phyloP scores from a whole-genome alignment of 2,888 invertebrate species.

The Limenitis camilla region DNA sequence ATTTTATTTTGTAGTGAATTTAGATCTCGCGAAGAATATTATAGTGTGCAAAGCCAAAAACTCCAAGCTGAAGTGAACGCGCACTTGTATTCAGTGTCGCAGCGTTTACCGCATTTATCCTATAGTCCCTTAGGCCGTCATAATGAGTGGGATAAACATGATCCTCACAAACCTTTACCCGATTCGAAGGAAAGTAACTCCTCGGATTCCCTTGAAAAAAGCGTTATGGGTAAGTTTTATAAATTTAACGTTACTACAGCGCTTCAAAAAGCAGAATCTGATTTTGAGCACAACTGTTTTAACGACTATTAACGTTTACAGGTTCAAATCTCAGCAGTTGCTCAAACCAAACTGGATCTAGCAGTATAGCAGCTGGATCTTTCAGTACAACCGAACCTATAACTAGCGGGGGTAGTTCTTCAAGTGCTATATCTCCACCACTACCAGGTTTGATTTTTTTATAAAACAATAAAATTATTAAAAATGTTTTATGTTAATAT shows the following conservation, averaged over 20 bases:
- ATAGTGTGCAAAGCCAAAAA: conserved; percentile 67
- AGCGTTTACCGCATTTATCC: conserved; percentile 70
- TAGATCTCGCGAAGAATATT: conserved; percentile 67
- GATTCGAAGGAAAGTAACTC: conserved; percentile 71
- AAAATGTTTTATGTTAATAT: no score
- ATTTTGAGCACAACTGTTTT: neutral
- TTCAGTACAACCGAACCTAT: conserved; percentile 68
- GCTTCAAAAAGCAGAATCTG: neutral
- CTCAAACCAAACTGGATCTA: conserved; percentile 68
- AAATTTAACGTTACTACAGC: no score
- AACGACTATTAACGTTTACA: conserved; percentile 32
- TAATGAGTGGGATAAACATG: conserved; percentile 70
- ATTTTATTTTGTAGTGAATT: conserved; percentile 52
- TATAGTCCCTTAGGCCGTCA: conserved; percentile 67
- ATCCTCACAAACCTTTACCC: conserved; percentile 60
- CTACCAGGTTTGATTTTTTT: conserved; percentile 48
- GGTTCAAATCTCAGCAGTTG: conserved; percentile 71
- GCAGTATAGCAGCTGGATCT: conserved; percentile 66
- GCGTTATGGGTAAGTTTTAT: conserved; percentile 69
- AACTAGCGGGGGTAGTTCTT: conserved; percentile 67
- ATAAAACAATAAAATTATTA: no score
- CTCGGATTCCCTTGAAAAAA: conserved; percentile 68
- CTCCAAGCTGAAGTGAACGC: conserved; percentile 70
- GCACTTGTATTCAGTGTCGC: conserved; percentile 76
- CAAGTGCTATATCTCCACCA: conserved; percentile 69